These are phyloP conservation scores for Mesitornis unicolor DNA, from an alignment of 2,113 vertebrate genomes.

Conservation along the genomic window DNA sequence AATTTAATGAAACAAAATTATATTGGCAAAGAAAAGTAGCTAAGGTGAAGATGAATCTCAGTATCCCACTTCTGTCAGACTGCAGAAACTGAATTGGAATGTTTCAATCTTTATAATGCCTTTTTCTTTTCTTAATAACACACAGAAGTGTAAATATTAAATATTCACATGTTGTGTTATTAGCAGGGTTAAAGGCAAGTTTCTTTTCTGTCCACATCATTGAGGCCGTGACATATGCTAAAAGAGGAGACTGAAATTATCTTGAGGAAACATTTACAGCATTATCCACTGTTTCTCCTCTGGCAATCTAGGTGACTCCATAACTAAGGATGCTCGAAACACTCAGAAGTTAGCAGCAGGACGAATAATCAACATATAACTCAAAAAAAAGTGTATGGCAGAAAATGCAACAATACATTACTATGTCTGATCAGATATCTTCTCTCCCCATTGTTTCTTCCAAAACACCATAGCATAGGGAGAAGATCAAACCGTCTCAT, in stretches of 20 bases:
- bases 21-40: background rate
- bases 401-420: background rate
- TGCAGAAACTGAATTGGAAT: background rate
- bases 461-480: background rate
- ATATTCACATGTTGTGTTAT: background rate
- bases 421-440: background rate
- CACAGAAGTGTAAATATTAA: background rate
- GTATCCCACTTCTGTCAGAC: background rate
- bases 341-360: background rate
- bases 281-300: background rate
- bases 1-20: background rate
- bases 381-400: background rate
- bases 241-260: background rate
- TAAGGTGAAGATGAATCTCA: background rate
- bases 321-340: background rate
- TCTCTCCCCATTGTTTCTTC: background rate
- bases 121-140: background rate
- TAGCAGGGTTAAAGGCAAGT: background rate
- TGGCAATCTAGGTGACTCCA: background rate
- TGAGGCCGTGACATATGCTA: background rate
- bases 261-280: background rate
- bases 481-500: background rate
- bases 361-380: background rate
- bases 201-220: background rate
- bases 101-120: background rate